Conservation (phyloP, 1,140 invertebrate genomes). For the Brachionus paranguensis region DNA sequence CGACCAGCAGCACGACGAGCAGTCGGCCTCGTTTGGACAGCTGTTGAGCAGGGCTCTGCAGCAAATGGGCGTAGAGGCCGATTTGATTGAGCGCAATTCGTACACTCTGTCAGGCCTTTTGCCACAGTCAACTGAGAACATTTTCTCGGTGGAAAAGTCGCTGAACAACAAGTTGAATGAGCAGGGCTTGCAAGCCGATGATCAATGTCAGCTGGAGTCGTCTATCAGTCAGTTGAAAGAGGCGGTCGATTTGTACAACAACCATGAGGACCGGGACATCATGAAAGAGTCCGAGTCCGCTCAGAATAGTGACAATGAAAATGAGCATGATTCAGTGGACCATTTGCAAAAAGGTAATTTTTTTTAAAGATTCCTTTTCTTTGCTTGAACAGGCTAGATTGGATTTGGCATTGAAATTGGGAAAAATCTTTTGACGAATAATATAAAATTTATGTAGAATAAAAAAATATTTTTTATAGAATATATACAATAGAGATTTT, state of each 20-base stretch:
- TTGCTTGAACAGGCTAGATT: background rate
- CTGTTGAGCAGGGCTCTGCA: background rate
- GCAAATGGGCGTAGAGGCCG: background rate
- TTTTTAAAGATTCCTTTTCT: background rate
- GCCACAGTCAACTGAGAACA: background rate
- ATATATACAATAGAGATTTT: too few species aligned
- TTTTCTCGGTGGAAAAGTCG: conserved; percentile 28
- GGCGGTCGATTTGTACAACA: background rate
- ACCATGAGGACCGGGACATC: background rate
- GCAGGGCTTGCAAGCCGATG: background rate
- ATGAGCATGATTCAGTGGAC: background rate
- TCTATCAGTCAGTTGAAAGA: background rate
- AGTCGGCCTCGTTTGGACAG: background rate
- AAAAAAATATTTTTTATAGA: too few species aligned
- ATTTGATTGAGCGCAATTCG: conserved; percentile 12
- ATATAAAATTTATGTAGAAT: too few species aligned
- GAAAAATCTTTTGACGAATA: too few species aligned
- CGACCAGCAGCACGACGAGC: background rate
- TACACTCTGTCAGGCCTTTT: background rate
- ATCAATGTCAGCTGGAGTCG: background rate
- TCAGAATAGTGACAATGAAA: conserved; percentile 15
- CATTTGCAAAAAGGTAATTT: background rate
- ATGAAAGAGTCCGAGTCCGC: conserved; percentile 27
- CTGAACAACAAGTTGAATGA: conserved; percentile 13
- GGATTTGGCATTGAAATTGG: background rate